Base-by-base conservation (phyloP, 2,888 invertebrate genomes). In the Belgica antarctica region DNA sequence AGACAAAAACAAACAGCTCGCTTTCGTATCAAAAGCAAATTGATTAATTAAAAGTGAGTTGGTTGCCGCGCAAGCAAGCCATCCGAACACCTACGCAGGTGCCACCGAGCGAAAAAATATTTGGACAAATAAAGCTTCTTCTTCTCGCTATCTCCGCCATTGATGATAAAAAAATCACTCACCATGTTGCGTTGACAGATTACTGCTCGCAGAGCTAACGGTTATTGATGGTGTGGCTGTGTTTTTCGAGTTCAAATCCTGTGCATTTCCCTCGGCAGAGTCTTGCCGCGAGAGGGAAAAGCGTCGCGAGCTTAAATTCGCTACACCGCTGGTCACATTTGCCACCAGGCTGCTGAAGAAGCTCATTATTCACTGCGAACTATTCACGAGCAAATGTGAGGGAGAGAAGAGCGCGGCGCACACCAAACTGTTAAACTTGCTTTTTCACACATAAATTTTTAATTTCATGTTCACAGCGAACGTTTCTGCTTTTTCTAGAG, bases 261-360 rank as follows among this genome's bases (percentile, higher is more conserved):
- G 28, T 17, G 22, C 41, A 41, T 70, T 70, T 41, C 36, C 77
- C 72, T 85, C 86, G 24, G 80, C 82, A 41, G 87, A 86, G 73
- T 86, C 86, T 77, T 88, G 88, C 1, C 88, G 84, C 24, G 87
- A 83, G 71, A 89, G 83, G 15, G 89, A 88, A 76, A 84, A 89
- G 72, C 89, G 84, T 73, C 88, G 88, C 71, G 91, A 88, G 72
- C 87, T 88, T 74, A 92, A 81, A 75, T 88, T 90, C 62, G 91
- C 90, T 74, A 92, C 91, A 78, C 91, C 90, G 81, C 90, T 92
- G 76, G 88, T 90, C 78, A 92, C 91, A 79, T 90, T 90, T 80
- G 92, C 92, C 76, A 91, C 89, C 75, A 92, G 81, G 46, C 91
- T 90, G 78, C 89, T 88, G 79, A 92, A 87, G 83, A 92, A 92